These are phyloP conservation scores for Oryzias sinensis DNA, from an alignment of 2,797 vertebrate species.

Conservation along the genomic window DNA sequence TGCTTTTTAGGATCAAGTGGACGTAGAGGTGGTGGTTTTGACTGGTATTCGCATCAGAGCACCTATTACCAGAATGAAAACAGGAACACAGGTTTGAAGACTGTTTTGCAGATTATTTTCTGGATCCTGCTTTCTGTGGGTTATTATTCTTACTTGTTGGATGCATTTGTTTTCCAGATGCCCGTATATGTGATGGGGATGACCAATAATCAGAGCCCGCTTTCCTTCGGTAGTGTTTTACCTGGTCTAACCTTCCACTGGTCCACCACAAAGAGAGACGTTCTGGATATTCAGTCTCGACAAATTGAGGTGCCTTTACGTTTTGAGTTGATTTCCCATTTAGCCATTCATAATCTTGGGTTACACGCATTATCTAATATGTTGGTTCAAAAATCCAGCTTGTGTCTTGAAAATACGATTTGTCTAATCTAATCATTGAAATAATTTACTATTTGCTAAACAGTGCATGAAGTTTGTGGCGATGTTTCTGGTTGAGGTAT, in stretches of 20 bases:
- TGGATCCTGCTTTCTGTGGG: background rate
- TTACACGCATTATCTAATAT: no score
- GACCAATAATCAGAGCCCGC: slow-evolving; percentile 90
- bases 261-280: slow-evolving; percentile 92
- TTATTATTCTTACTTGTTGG: no score
- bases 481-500: no score
- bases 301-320: slow-evolving; percentile 83
- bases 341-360: no score
- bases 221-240: slow-evolving; percentile 88
- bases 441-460: no score
- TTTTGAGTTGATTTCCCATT: slow-evolving; percentile 13
- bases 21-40: slow-evolving; percentile 90
- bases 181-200: slow-evolving; percentile 92
- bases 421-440: no score
- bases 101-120: background rate
- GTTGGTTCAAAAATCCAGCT: no score
- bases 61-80: slow-evolving; percentile 92
- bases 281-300: slow-evolving; percentile 85
- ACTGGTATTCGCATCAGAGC: slow-evolving; percentile 86
- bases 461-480: no score
- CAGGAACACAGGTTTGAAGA: slow-evolving; percentile 83
- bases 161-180: slow-evolving; percentile 78
- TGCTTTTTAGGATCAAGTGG: slow-evolving; percentile 84
- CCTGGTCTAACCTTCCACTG: slow-evolving; percentile 90
- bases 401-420: no score